Evolutionary conservation across 2,797 vertebrate species (phyloP).

Genomic region (Coregonus suidteri): DNA sequence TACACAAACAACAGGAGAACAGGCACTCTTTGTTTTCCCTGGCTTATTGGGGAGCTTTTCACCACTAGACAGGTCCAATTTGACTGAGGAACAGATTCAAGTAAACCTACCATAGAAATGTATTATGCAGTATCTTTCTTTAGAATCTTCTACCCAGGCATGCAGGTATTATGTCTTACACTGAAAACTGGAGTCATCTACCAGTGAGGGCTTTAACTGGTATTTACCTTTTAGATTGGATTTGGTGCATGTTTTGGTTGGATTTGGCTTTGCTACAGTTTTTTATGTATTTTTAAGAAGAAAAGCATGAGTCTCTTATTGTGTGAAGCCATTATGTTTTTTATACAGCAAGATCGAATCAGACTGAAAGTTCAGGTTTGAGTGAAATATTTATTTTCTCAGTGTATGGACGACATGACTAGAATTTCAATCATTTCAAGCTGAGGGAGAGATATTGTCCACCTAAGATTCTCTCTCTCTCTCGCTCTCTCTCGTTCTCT

Average conservation of each 20-base stretch:
- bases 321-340: not conserved
- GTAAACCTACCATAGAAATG: not conserved
- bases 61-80: not conserved
- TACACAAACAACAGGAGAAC: not conserved
- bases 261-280: not conserved
- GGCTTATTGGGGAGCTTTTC: not conserved
- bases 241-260: not conserved
- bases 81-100: not conserved
- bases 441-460: not conserved
- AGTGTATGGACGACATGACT: not conserved
- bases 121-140: not conserved
- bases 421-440: not conserved
- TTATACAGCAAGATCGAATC: not conserved
- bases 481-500: too few relatives aligned
- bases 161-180: not conserved
- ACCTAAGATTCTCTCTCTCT: conserved; percentile 6
- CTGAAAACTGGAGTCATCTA: not conserved
- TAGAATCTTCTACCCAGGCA: not conserved
- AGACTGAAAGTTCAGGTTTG: conserved; percentile 15
- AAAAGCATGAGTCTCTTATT: not conserved
- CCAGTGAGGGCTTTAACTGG: not conserved
- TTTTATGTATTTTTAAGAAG: not conserved
- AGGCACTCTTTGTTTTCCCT: not conserved
- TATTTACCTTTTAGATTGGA: not conserved
- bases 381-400: conserved; percentile 6